Percentiles rank a stretch among this genome's conserved stretches.
phyloP scores from a whole-genome alignment of 2,113 vertebrate species.

The Campylomormyrus numenius region DNA sequence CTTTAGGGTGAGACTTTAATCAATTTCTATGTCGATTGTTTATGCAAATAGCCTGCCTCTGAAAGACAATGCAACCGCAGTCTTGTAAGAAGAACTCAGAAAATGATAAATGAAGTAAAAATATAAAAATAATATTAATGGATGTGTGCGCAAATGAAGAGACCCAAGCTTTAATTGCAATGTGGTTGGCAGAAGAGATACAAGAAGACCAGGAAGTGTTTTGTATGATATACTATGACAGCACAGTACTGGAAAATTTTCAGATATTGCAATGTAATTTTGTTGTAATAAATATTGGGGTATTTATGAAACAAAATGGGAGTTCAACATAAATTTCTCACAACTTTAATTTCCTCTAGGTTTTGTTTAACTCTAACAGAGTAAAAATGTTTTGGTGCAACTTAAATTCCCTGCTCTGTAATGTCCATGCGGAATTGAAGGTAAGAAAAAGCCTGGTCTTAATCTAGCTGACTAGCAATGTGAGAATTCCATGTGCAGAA shows the following conservation, averaged over 20 bases:
- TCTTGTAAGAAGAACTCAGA: neutral
- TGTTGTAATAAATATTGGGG: too few relatives aligned
- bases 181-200: neutral
- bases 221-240: too few relatives aligned
- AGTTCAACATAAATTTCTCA: neutral
- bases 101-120: neutral
- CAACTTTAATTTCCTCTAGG: neutral
- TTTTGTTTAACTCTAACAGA: neutral
- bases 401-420: neutral
- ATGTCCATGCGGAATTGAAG: neutral
- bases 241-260: too few relatives aligned
- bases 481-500: neutral
- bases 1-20: neutral
- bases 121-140: neutral
- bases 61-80: neutral
- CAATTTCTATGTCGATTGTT: neutral
- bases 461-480: neutral
- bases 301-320: too few relatives aligned
- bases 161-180: neutral
- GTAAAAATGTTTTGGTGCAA: neutral
- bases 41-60: neutral
- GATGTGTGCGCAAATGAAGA: neutral
- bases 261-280: too few relatives aligned
- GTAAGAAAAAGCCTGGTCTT: neutral
- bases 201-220: neutral